Base-by-base conservation (phyloP, 2,797 vertebrate genomes). In the Chloroceryle inda region DNA sequence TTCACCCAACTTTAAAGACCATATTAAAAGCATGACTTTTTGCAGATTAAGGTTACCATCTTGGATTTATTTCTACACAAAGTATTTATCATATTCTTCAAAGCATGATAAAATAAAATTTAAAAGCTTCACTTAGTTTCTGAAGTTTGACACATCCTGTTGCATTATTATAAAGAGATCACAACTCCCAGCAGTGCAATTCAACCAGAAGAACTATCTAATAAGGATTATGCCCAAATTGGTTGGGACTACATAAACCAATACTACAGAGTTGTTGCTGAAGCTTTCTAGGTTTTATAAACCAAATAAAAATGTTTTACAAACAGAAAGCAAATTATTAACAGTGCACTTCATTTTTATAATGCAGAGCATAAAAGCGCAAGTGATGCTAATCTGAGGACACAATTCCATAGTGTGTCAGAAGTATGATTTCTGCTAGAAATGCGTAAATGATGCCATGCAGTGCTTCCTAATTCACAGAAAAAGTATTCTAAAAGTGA, bases 401-500 rank as follows among this genome's bases (percentile, higher is more conserved):
- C 81, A 82, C 3, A 1, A 94, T 88, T 91, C 55, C 72, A 52
- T 37, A 61, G 68, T 15, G 78, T 79, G 77, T 76, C 45, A 89
- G 33, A 82, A 82, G 67, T 82, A 94, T 8, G 52, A 87, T 71
- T 96, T 90, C 68, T 83, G 63, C 45, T 67, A 88, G 37, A 93
- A 96, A 91, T 31, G 44, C 61, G 89, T 19, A 83, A 89, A 89
- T 92, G 68, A 82, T 50, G 27, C 71, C 71, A 85, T 3, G 4
- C 27, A 58, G 68, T 35, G 44, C 67, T 90, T 94, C 63, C 40
- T 86, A 85, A 90, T 84, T 90, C 80, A 74, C 53, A 56, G 53
- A 92, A 92, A 66, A 88, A 83, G 63, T 77, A 93, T 68, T 72
- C 74, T 73, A 92, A 77, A 92, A 92, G 61, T 77, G 83, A 89